phyloP scores from a whole-genome alignment of 2,113 vertebrate species.

The Siphamia tubifer region DNA sequence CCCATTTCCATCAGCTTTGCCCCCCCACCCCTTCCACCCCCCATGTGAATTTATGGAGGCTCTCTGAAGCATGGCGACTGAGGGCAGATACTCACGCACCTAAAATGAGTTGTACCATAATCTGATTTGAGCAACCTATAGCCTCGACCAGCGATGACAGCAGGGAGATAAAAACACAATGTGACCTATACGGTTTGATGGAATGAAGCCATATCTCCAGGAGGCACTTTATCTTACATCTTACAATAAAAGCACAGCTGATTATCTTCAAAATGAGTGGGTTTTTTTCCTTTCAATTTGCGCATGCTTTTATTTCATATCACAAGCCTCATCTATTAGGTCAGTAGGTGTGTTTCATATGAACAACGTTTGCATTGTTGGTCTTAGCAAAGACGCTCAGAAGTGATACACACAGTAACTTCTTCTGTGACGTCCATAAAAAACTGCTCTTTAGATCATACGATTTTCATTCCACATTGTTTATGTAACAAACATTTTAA shows the following conservation, averaged over 20 bases:
- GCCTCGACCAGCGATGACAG: conserved; percentile 28
- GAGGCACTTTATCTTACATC: conserved; percentile 41
- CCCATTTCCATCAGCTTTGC: conserved; percentile 37
- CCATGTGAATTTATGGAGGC: conserved; percentile 40
- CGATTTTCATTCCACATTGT: neutral
- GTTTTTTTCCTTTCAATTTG: neutral
- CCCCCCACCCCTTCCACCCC: neutral
- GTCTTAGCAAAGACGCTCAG: neutral
- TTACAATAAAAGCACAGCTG: conserved; percentile 33
- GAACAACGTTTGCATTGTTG: neutral
- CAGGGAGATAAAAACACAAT: conserved; percentile 54
- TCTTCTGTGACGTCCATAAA: neutral
- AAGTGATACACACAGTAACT: neutral
- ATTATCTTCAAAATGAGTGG: conserved; percentile 39
- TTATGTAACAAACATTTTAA: conserved; percentile 3
- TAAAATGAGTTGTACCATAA: conserved; percentile 60
- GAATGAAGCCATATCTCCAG: conserved; percentile 21
- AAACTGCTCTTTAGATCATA: neutral
- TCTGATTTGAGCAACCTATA: conserved; percentile 62
- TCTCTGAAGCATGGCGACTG: conserved; percentile 37
- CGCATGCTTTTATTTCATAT: conserved; percentile 21
- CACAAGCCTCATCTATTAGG: conserved; percentile 1
- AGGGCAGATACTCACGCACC: conserved; percentile 3
- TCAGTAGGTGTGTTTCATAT: conserved; percentile 8
- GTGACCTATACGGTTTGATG: conserved; percentile 42